A percentile compares a stretch with the other conserved stretches of the same genome.
These are phyloP conservation scores for Steinernema khuongi DNA, from an alignment of 1,140 invertebrate genomes.

Conservation along the genomic window DNA sequence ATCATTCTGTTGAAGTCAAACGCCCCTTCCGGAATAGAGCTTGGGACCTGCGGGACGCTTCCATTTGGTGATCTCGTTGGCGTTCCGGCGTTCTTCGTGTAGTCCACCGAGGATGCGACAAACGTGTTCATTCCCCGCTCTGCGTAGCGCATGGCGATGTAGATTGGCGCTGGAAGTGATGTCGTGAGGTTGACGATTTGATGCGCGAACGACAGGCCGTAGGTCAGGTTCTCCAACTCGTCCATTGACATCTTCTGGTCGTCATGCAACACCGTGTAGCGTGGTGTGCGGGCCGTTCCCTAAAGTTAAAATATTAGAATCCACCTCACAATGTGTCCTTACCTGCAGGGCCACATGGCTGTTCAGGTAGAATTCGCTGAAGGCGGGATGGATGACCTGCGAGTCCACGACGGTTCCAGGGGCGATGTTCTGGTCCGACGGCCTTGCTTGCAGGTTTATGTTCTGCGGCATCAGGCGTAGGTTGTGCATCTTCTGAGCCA, in stretches of 20 bases:
- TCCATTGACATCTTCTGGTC: slow-evolving; percentile 27
- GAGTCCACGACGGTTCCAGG: slow-evolving; percentile 32
- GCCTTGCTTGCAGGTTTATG: slow-evolving; percentile 12
- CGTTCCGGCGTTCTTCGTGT: not conserved
- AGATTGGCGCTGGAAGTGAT: slow-evolving; percentile 35
- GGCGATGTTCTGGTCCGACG: slow-evolving; percentile 34
- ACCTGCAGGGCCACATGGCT: slow-evolving; percentile 33
- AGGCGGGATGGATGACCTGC: slow-evolving; percentile 20
- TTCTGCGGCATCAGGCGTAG: slow-evolving; percentile 29
- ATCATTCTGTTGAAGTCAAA: slow-evolving; percentile 11
- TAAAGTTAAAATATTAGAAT: not conserved
- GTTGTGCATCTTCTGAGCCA: slow-evolving; percentile 33
- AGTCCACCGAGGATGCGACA: slow-evolving; percentile 7
- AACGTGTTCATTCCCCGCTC: slow-evolving; percentile 28
- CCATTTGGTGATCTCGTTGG: too few relatives aligned
- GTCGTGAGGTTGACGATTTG: slow-evolving; percentile 37
- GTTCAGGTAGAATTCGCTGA: slow-evolving; percentile 39
- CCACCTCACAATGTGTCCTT: not conserved
- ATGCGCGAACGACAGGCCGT: slow-evolving; percentile 16
- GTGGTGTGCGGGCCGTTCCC: slow-evolving; percentile 31
- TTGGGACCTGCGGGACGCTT: not conserved
- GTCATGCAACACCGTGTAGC: slow-evolving; percentile 31
- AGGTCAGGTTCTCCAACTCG: slow-evolving; percentile 28
- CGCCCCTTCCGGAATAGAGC: not conserved
- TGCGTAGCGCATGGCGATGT: slow-evolving; percentile 34